Evolutionary conservation across 2,888 invertebrate species (phyloP).

Genomic region (Rhaphigaster nebulosa): DNA sequence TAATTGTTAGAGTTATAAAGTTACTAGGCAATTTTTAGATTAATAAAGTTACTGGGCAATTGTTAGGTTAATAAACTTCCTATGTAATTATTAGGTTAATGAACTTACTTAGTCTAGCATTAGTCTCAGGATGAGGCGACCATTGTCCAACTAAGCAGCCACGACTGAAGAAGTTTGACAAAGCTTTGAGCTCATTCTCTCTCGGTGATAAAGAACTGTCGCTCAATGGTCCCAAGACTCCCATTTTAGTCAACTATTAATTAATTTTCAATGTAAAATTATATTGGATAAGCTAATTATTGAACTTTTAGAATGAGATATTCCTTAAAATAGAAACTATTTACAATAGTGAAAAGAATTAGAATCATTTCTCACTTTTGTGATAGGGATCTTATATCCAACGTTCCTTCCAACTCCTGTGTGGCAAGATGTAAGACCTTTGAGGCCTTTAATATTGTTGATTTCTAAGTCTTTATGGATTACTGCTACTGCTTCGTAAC

Average conservation of each 20-base stretch:
- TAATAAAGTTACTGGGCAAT: too few species aligned
- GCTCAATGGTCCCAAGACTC: conserved; percentile 77
- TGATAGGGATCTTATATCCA: conserved; percentile 80
- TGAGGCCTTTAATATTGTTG: conserved; percentile 77
- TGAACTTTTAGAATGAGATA: background rate
- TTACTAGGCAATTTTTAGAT: too few species aligned
- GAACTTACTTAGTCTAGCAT: conserved; percentile 79
- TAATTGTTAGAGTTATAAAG: too few species aligned
- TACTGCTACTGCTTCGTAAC: conserved; percentile 86
- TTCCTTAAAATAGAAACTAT: background rate
- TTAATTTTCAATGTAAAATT: conserved; percentile 36
- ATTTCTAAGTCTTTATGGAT: conserved; percentile 82
- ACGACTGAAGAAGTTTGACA: conserved; percentile 83
- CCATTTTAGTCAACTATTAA: conserved; percentile 76
- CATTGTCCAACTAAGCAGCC: conserved; percentile 90
- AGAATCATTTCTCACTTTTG: conserved; percentile 66
- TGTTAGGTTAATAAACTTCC: background rate
- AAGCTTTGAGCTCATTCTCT: conserved; percentile 86
- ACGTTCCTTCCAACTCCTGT: conserved; percentile 90
- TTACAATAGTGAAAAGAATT: background rate
- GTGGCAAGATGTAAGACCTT: conserved; percentile 86
- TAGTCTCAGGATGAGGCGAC: conserved; percentile 82
- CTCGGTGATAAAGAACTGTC: conserved; percentile 79
- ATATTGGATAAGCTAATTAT: background rate
- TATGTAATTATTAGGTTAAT: background rate